phyloP scores from a whole-genome alignment of 2,797 vertebrate genomes.

The Hippocampus kuda region DNA sequence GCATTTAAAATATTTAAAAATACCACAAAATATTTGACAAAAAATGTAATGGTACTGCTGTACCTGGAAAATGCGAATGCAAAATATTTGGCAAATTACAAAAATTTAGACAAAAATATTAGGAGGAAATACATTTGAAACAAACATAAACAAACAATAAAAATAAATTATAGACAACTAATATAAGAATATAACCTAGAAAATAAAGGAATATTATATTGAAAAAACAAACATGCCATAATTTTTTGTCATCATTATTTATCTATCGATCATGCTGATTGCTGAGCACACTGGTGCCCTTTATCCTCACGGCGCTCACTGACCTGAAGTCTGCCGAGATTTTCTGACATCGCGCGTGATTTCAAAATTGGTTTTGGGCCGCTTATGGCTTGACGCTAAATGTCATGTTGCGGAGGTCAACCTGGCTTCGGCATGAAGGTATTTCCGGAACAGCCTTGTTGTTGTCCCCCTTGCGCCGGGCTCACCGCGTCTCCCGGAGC shows the following conservation, averaged over 20 bases:
- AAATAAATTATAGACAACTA: background rate
- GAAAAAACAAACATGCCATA: background rate
- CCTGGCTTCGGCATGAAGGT: background rate
- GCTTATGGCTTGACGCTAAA: background rate
- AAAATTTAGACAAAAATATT: background rate
- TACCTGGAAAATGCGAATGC: too few species aligned
- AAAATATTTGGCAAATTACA: background rate
- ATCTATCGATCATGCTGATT: too few species aligned
- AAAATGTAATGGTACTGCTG: too few species aligned
- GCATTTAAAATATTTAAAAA: background rate
- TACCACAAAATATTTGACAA: background rate
- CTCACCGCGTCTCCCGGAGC: conserved; percentile 39
- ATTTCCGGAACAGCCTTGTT: background rate
- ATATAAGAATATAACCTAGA: background rate
- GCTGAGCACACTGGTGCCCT: too few species aligned
- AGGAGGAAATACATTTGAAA: background rate
- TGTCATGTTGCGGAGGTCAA: background rate
- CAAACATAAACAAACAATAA: too few species aligned
- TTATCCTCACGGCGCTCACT: too few species aligned
- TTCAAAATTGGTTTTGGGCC: too few species aligned
- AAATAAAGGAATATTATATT: background rate
- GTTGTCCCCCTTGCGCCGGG: conserved; percentile 9
- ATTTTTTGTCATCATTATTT: background rate
- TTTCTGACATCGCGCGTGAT: too few species aligned
- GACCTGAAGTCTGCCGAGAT: too few species aligned